Conservation (phyloP, 2,113 vertebrate species). For the Phycodurus eques region DNA sequence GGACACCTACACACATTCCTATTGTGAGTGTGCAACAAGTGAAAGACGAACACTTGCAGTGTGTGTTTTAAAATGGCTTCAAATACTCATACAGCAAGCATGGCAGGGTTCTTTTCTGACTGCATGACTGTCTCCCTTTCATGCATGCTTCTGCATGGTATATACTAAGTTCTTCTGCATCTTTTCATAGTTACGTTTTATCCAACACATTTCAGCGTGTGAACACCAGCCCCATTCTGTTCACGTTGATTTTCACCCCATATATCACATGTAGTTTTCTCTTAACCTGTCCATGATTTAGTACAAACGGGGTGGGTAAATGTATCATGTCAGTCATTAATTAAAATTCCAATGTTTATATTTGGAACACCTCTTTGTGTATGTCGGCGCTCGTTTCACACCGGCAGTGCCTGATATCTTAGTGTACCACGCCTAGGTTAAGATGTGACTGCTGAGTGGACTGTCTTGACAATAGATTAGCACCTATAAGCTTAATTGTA, state of each 20-base stretch:
- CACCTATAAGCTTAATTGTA: constrained; percentile 3
- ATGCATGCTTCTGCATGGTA: constrained; percentile 67
- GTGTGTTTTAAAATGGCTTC: constrained; percentile 19
- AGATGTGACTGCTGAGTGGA: constrained; percentile 35
- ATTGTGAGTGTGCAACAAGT: neutral
- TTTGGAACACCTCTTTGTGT: neutral
- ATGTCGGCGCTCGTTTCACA: neutral
- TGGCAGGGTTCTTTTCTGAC: constrained; percentile 45
- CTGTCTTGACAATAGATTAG: constrained; percentile 11
- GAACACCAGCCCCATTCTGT: constrained; percentile 37
- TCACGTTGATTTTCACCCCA: constrained; percentile 50
- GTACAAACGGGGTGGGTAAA: neutral
- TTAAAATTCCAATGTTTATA: neutral
- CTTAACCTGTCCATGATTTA: constrained; percentile 13
- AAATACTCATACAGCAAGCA: constrained; percentile 57
- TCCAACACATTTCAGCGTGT: constrained; percentile 46
- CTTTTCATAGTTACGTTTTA: constrained; percentile 30
- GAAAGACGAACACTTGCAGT: constrained; percentile 2
- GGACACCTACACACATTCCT: constrained; percentile 4
- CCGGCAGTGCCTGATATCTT: constrained; percentile 33
- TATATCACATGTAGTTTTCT: constrained; percentile 27
- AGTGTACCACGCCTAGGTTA: neutral
- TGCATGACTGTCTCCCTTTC: constrained; percentile 63
- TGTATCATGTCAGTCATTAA: neutral
- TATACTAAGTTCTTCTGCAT: constrained; percentile 44